Base-by-base conservation (phyloP, 2,797 vertebrate genomes). In the Tachyglossus aculeatus region DNA sequence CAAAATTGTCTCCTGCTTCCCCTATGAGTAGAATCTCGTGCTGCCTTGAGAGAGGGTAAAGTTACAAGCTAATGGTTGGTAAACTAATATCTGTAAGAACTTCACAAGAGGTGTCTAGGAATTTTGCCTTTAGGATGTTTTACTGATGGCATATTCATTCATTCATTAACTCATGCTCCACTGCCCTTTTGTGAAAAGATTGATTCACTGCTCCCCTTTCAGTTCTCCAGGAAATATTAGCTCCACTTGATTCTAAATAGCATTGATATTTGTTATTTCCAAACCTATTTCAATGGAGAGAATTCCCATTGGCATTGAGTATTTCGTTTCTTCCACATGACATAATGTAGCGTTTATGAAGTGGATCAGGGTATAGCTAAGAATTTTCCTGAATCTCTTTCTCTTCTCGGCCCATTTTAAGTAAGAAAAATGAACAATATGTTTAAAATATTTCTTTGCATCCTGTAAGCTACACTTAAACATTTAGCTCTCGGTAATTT, bases 401-500 rank as follows among this genome's bases (percentile, higher is more conserved):
- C 75, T 81, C 18, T 57, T 77, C 78, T 22, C 71, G 78, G 64
- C 84, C 75, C 40, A 27, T 66, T 74, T 74, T 44, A 77, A 86
- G 37, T 74, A 29, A 56, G 62, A 87, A 77, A 89, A 91, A 81
- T 69, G 66, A 84, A 55, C 18, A 77, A 40, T 66, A 31, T 81
- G 71, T 84, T 90, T 89, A 71, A 86, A 88, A 75, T 82, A 57
- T 78, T 89, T 82, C 70, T 87, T 78, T 80, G 74, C 86, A 55
- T 58, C 82, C 86, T 80, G 47, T 83, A 85, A 78, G 83, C 86
- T 85, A 77, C 70, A 69, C 74, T 89, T 88, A 88, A 89, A 88
- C 67, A 87, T 85, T 86, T 87, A 91, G 79, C 77, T 87, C 85
- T 88, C 68, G 80, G 84, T 78, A 89, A 90, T 91, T 90, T 89